Evolutionary conservation across 2,113 vertebrate genomes (phyloP).

Genomic region (Trichechus manatus): DNA sequence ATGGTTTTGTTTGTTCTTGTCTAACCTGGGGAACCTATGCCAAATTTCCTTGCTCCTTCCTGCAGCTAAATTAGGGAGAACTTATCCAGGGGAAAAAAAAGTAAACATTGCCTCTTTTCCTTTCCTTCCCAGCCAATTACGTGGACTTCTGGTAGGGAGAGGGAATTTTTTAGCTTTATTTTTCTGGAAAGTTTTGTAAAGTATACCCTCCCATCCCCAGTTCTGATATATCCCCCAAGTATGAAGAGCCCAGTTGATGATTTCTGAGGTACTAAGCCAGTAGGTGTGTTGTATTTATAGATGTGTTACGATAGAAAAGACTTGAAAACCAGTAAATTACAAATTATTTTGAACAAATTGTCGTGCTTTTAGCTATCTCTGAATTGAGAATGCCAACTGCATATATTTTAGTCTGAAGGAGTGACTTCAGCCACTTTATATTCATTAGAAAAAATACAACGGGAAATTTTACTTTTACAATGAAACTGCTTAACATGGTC

Average conservation of each 20-base stretch:
- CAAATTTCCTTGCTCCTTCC: constrained; percentile 9
- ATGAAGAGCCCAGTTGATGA: background rate
- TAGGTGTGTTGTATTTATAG: background rate
- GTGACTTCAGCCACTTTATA: constrained; percentile 63
- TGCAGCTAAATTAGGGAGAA: constrained; percentile 29
- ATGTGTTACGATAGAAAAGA: constrained; percentile 48
- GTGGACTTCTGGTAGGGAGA: background rate
- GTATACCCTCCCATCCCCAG: background rate
- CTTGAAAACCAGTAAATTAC: constrained; percentile 52
- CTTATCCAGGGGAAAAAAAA: background rate
- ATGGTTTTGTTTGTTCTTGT: background rate
- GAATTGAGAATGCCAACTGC: constrained; percentile 35
- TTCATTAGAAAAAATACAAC: constrained; percentile 46
- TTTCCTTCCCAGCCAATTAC: background rate
- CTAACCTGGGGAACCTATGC: background rate
- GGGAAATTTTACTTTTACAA: constrained; percentile 51
- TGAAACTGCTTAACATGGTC: constrained; percentile 57
- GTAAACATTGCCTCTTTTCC: background rate
- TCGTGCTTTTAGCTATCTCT: constrained; percentile 56
- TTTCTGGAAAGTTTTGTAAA: constrained; percentile 19
- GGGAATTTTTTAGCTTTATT: constrained; percentile 46
- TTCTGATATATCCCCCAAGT: background rate
- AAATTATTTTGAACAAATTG: constrained; percentile 61
- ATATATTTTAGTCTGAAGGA: constrained; percentile 31
- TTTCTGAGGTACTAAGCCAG: background rate